Percentiles rank a stretch among this genome's conserved stretches.
Evolutionary conservation across 2,888 invertebrate genomes (phyloP).

Genomic region (Caenorhabditis panamensis): DNA sequence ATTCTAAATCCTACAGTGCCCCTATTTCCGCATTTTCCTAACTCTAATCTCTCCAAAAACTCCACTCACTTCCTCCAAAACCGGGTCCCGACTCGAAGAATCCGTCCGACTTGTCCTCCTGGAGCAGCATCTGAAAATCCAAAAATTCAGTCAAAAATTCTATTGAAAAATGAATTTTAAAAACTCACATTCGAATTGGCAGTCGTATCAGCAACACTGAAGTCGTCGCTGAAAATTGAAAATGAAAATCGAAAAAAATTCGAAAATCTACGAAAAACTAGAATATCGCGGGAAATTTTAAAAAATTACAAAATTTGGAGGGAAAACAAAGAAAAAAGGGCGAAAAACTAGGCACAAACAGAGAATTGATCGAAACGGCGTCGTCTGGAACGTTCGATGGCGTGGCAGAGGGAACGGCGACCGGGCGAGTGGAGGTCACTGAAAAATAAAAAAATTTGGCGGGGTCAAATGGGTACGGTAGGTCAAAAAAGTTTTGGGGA

Average conservation of each 20-base stretch:
- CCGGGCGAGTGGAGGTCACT: too few species aligned
- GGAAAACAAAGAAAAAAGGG: background rate
- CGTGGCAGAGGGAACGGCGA: too few species aligned
- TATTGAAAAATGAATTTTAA: background rate
- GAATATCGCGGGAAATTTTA: background rate
- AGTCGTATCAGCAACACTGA: slow-evolving; percentile 16
- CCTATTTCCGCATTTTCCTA: too few species aligned
- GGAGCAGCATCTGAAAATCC: slow-evolving; percentile 28
- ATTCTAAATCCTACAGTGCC: too few species aligned
- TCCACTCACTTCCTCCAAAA: slow-evolving; percentile 21
- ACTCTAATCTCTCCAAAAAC: too few species aligned
- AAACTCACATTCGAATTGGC: slow-evolving; percentile 15
- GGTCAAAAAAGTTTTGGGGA: too few species aligned
- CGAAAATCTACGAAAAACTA: background rate
- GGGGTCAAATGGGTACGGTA: too few species aligned
- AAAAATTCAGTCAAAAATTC: too few species aligned
- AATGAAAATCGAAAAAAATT: slow-evolving; percentile 12
- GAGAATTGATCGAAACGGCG: background rate
- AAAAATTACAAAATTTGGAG: background rate
- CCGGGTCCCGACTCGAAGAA: slow-evolving; percentile 51
- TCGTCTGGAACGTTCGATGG: background rate
- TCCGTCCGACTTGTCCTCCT: slow-evolving; percentile 15
- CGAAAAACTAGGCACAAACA: background rate
- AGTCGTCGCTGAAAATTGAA: slow-evolving; percentile 17
- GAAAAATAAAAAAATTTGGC: too few species aligned